Conservation (phyloP, 1,140 invertebrate genomes). For the Drosophila willistoni region DNA sequence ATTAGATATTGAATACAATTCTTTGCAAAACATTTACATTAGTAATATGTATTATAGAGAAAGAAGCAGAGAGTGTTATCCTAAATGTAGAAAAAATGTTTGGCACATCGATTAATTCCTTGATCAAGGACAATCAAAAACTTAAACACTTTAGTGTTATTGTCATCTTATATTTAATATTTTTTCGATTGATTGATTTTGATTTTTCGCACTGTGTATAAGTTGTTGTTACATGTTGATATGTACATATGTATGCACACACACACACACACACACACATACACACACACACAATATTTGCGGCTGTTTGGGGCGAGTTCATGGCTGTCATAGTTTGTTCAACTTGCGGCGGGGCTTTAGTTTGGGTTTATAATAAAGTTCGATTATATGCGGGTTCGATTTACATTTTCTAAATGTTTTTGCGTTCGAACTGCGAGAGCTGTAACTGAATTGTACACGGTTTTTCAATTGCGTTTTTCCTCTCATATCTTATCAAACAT, state of each 20-base stretch:
- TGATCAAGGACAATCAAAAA: too few species aligned
- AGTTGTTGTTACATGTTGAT: constrained; percentile 14
- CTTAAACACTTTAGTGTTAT: too few species aligned
- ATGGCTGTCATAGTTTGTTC: constrained; percentile 71
- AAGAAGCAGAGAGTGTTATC: too few species aligned
- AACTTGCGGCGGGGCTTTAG: constrained; percentile 43
- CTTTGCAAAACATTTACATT: too few species aligned
- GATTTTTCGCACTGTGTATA: constrained; percentile 22
- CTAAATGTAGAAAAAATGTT: too few species aligned
- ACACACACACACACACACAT: background rate
- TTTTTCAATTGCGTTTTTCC: constrained; percentile 23
- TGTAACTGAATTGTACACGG: constrained; percentile 6
- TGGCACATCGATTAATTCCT: too few species aligned
- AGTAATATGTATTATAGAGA: too few species aligned
- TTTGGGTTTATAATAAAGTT: constrained; percentile 25
- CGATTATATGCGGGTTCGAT: constrained; percentile 60
- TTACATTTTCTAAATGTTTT: constrained; percentile 58
- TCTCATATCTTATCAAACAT: constrained; percentile 44
- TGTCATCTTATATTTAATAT: too few species aligned
- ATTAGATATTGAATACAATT: too few species aligned
- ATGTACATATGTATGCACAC: background rate
- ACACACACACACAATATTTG: constrained; percentile 30
- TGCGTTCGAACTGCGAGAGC: background rate
- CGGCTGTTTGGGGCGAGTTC: constrained; percentile 59
- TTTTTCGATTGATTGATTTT: background rate